These are phyloP conservation scores for Epizoanthus stellaris DNA, from an alignment of 92 coral and sea anemone species.

Conservation along the genomic window DNA sequence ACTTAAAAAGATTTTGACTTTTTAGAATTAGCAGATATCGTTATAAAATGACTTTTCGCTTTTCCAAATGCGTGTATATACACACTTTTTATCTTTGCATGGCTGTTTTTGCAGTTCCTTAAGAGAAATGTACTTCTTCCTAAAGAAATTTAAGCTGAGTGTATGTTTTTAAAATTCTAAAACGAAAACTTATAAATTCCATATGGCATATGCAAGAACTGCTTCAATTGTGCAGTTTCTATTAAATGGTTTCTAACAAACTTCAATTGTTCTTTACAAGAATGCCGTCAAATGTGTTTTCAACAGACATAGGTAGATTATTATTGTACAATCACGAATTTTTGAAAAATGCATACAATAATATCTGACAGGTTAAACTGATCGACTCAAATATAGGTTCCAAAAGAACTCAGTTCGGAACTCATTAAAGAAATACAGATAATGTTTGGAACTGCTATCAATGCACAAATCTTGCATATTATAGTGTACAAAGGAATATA, in stretches of 20 bases:
- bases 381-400: no score
- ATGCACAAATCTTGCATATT: no score
- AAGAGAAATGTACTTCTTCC: background rate
- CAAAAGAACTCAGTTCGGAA: no score
- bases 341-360: no score
- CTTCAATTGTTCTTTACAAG: background rate
- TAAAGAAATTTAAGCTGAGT: background rate
- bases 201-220: background rate
- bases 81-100: constrained; percentile 9
- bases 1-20: no score
- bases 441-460: no score
- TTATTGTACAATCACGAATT: no score
- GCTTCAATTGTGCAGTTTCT: background rate
- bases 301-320: no score
- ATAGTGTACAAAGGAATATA: no score
- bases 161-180: background rate
- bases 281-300: background rate
- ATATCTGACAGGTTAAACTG: no score
- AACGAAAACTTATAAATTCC: background rate
- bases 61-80: background rate
- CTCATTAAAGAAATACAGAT: no score
- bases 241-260: background rate
- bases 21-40: background rate
- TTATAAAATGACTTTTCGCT: background rate
- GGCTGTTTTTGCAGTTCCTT: constrained; percentile 17